Evolutionary conservation across 2,888 invertebrate species (phyloP).

Genomic region (Leptinotarsa rubiginosa): DNA sequence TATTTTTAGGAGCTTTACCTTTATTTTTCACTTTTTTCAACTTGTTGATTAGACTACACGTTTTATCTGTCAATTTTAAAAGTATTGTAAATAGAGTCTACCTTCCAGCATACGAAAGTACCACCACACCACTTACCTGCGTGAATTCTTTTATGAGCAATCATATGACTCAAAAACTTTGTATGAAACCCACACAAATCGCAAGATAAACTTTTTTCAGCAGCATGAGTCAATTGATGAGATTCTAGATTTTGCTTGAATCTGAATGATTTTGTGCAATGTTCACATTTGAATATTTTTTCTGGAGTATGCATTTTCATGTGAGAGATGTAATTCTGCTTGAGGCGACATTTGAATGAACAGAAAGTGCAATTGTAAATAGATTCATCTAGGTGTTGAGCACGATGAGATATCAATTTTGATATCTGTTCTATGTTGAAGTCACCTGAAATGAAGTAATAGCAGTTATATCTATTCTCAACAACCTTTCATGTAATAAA

Average conservation of each 20-base stretch:
- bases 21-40: too few species aligned
- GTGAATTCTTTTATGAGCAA: constrained; percentile 75
- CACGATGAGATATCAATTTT: constrained; percentile 71
- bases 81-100: too few species aligned
- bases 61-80: too few species aligned
- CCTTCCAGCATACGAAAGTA: too few species aligned
- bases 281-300: constrained; percentile 71
- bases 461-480: neutral
- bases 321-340: constrained; percentile 72
- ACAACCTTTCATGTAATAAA: too few species aligned
- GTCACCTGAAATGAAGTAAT: constrained; percentile 59
- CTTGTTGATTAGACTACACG: too few species aligned
- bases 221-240: constrained; percentile 70
- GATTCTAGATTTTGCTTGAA: constrained; percentile 72
- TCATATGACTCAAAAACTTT: constrained; percentile 75
- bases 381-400: constrained; percentile 69
- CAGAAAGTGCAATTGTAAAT: constrained; percentile 69
- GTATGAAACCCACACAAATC: constrained; percentile 77
- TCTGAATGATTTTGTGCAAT: constrained; percentile 72
- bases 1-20: too few species aligned
- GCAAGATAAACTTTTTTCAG: constrained; percentile 72
- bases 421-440: constrained; percentile 67
- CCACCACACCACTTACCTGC: constrained; percentile 63
- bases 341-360: constrained; percentile 71
- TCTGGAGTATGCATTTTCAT: constrained; percentile 71